Evolutionary conservation across 2,888 invertebrate species (phyloP).

Genomic region (Cephus pulcher): DNA sequence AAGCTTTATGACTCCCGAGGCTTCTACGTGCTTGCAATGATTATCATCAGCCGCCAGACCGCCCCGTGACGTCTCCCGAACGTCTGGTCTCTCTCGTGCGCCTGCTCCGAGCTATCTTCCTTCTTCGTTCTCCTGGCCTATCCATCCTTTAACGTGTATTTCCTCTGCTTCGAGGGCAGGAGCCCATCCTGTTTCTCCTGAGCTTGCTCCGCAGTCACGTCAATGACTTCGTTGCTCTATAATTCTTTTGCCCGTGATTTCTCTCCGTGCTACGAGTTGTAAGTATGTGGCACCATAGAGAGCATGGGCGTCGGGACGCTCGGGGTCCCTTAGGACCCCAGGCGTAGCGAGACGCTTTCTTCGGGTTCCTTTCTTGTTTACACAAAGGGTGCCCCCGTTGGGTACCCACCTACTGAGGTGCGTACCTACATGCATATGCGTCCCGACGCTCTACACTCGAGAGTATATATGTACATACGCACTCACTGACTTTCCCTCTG

Average conservation of each 20-base stretch:
- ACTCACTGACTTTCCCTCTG: not conserved
- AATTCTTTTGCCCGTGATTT: no score
- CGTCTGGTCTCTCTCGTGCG: not conserved
- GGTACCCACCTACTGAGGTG: conserved; percentile 4
- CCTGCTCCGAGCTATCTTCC: not conserved
- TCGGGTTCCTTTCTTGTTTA: conserved; percentile 24
- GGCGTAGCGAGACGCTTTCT: conserved; percentile 15
- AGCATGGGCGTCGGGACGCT: no score
- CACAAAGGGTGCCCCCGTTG: conserved; percentile 20
- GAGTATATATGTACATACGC: not conserved
- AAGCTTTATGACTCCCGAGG: conserved; percentile 33
- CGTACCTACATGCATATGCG: not conserved
- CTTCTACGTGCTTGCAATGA: conserved; percentile 29
- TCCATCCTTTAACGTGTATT: conserved; percentile 15
- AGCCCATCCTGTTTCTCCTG: conserved; percentile 10
- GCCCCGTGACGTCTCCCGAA: conserved; percentile 12
- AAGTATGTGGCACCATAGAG: no score
- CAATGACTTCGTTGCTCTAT: no score
- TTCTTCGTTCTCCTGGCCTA: conserved; percentile 1
- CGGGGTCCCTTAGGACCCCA: not conserved
- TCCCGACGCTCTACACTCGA: not conserved
- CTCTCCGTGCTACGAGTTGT: no score
- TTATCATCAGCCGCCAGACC: conserved; percentile 28
- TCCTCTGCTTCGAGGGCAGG: conserved; percentile 16
- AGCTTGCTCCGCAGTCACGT: no score